Conservation (phyloP, 2,888 invertebrate genomes). For the Sicus ferrugineus region DNA sequence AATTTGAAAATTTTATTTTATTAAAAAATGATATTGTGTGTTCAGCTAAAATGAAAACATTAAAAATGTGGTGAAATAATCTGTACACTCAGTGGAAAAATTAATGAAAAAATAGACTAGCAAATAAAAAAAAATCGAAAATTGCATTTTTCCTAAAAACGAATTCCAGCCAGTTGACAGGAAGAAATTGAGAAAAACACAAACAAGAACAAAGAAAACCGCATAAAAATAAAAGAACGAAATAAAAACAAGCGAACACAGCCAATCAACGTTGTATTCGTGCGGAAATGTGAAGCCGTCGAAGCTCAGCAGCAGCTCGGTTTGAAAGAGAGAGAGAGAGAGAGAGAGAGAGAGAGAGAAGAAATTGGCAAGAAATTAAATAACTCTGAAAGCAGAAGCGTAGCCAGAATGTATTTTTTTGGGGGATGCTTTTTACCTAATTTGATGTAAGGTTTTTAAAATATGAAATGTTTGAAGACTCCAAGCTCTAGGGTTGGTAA, state of each 20-base stretch:
- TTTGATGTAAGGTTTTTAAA: too few relatives aligned
- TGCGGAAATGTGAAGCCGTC: neutral
- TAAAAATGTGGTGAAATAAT: neutral
- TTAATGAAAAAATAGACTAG: neutral
- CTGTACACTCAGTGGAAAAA: neutral
- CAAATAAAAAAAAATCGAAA: neutral
- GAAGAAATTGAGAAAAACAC: neutral
- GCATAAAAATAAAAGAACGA: neutral
- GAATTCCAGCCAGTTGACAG: neutral
- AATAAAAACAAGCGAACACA: neutral
- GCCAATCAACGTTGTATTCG: neutral
- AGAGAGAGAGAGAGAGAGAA: neutral
- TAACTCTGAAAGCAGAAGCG: too few relatives aligned
- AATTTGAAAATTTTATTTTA: too few relatives aligned
- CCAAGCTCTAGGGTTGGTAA: too few relatives aligned
- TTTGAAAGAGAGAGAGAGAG: neutral
- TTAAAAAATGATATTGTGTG: too few relatives aligned
- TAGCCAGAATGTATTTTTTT: too few relatives aligned
- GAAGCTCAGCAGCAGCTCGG: neutral
- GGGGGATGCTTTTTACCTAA: too few relatives aligned
- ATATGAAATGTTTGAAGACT: too few relatives aligned
- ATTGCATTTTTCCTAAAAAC: neutral
- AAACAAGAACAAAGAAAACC: neutral
- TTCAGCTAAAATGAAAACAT: neutral
- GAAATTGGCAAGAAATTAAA: too few relatives aligned